A percentile compares a stretch with the other conserved stretches of the same genome.
Conservation (phyloP, 2,888 invertebrate genomes). For the Alentia gelatinosa region DNA sequence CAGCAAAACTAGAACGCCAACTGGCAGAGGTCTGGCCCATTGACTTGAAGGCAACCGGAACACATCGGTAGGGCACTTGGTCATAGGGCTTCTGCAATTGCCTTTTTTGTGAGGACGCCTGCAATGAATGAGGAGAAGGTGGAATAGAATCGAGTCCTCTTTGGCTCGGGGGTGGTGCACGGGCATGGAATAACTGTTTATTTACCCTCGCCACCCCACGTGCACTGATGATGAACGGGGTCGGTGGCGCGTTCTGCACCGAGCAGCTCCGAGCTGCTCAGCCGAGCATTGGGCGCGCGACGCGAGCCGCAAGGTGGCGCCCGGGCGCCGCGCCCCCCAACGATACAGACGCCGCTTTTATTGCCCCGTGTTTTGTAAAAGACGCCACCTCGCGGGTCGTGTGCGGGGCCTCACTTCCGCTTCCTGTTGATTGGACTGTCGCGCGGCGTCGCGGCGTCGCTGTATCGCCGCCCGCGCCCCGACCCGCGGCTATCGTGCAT, state of each 20-base stretch:
- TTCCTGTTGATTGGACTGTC: conserved; percentile 17
- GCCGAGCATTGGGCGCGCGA: background rate
- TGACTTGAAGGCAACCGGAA: no score
- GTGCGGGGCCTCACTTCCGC: background rate
- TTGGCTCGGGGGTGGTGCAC: background rate
- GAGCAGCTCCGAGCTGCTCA: background rate
- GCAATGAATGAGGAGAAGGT: background rate
- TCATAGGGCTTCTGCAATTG: background rate
- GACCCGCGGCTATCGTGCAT: conserved; percentile 29
- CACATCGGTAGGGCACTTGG: no score
- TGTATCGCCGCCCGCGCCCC: conserved; percentile 21
- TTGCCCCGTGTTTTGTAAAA: background rate
- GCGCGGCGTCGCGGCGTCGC: background rate
- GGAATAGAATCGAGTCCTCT: background rate
- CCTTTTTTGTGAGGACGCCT: background rate
- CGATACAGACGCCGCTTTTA: background rate
- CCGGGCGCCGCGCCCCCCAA: background rate
- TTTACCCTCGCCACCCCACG: background rate
- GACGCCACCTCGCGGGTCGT: background rate
- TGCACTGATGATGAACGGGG: background rate
- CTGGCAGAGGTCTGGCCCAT: no score
- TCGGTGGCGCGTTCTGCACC: background rate
- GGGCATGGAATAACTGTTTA: background rate
- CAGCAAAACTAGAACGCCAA: no score
- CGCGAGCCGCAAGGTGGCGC: background rate